phyloP scores from a whole-genome alignment of 1,140 invertebrate species.

The Carcinoscorpius rotundicauda region DNA sequence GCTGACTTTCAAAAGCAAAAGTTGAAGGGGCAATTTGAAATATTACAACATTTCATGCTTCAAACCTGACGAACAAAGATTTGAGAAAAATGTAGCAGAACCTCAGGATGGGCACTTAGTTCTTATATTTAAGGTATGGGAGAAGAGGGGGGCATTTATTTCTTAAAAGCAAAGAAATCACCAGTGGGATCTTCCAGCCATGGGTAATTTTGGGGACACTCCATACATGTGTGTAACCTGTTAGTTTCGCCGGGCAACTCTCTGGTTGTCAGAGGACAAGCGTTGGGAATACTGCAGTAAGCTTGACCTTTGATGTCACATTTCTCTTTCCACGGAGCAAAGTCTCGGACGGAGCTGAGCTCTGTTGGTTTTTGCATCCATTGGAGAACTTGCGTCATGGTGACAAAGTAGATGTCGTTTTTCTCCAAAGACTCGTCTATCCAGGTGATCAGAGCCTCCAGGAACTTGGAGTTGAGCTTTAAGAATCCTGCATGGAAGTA shows the following conservation, averaged over 20 bases:
- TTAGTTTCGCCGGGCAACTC: slow-evolving; percentile 85
- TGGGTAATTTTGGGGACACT: slow-evolving; percentile 87
- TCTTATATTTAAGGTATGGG: too few relatives aligned
- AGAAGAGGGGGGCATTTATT: slow-evolving; percentile 28
- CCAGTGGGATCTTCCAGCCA: slow-evolving; percentile 61
- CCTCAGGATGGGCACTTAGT: too few relatives aligned
- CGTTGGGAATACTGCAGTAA: slow-evolving; percentile 74
- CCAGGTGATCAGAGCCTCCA: slow-evolving; percentile 80
- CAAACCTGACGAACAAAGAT: too few relatives aligned
- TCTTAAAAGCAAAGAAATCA: slow-evolving; percentile 6
- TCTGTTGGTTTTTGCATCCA: slow-evolving; percentile 91
- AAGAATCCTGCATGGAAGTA: slow-evolving; percentile 92
- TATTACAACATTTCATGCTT: too few relatives aligned
- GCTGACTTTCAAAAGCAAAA: too few relatives aligned
- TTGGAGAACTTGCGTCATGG: slow-evolving; percentile 84
- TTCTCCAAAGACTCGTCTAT: slow-evolving; percentile 78
- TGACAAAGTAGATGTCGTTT: slow-evolving; percentile 89
- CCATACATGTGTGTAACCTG: slow-evolving; percentile 79
- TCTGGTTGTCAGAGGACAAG: slow-evolving; percentile 79
- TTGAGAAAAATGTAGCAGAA: too few relatives aligned
- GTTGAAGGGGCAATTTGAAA: too few relatives aligned
- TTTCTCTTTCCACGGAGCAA: slow-evolving; percentile 88
- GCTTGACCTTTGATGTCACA: slow-evolving; percentile 62
- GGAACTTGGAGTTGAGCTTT: slow-evolving; percentile 86
- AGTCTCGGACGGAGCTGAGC: slow-evolving; percentile 69